A percentile compares a stretch with the other conserved stretches of the same genome.
Evolutionary conservation across 2,888 invertebrate species (phyloP).

Genomic region (Imbricaverruca yamaguchii): DNA sequence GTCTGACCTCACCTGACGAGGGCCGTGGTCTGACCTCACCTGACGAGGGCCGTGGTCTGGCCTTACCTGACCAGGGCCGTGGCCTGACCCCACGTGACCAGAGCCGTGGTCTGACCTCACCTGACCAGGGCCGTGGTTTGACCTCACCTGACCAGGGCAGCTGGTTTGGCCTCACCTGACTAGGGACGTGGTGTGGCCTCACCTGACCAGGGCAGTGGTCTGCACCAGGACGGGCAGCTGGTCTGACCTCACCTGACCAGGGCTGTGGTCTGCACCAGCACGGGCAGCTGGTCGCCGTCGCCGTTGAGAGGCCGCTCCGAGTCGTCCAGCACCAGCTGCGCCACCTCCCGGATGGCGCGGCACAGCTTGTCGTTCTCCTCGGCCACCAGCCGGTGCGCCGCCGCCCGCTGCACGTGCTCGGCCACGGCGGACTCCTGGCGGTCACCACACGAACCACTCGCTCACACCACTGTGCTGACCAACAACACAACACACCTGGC

Average conservation of each 20-base stretch:
- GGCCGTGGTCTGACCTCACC: neutral
- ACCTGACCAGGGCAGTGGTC: too few relatives aligned
- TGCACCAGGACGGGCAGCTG: too few relatives aligned
- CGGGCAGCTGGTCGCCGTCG: neutral
- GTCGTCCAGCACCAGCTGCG: conserved; percentile 80
- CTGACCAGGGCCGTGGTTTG: neutral
- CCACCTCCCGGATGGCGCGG: conserved; percentile 77
- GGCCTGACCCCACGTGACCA: neutral
- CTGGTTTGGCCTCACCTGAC: neutral
- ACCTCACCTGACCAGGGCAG: neutral
- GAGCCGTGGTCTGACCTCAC: neutral
- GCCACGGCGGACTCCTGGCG: conserved; percentile 65
- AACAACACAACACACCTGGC: too few relatives aligned
- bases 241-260: neutral
- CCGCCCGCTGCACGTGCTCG: conserved; percentile 53
- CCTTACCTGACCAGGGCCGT: too few relatives aligned
- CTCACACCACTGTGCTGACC: too few relatives aligned
- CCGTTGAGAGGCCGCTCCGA: conserved; percentile 53
- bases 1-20: neutral
- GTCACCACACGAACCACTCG: neutral
- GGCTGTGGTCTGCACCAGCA: neutral
- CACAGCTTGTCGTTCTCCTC: conserved; percentile 77
- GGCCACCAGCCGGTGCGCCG: conserved; percentile 47
- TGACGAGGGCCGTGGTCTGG: too few relatives aligned
- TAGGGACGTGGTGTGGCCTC: too few relatives aligned